Evolutionary conservation across 2,797 vertebrate species (phyloP).

Genomic region (Pampus argenteus): DNA sequence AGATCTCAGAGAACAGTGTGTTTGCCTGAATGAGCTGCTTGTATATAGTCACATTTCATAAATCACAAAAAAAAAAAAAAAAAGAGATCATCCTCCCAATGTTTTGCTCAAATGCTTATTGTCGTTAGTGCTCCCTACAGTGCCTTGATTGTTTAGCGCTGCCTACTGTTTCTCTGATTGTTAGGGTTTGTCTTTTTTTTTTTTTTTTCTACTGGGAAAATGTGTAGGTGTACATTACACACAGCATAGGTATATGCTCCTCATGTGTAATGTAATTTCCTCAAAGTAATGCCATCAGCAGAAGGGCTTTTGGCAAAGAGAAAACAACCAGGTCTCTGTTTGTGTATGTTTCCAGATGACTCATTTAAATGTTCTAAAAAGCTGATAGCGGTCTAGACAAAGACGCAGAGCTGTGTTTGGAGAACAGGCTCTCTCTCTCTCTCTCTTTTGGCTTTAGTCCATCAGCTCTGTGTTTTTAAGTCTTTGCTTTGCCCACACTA

Average conservation of each 20-base stretch:
- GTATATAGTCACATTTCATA: constrained; percentile 32
- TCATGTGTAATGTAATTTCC: constrained; percentile 59
- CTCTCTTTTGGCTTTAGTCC: constrained; percentile 25
- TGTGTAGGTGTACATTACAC: constrained; percentile 45
- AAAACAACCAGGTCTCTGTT: constrained; percentile 26
- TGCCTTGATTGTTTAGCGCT: constrained; percentile 22
- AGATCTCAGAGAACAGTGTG: constrained; percentile 23
- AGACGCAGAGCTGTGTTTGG: constrained; percentile 32
- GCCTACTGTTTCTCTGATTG: constrained; percentile 44
- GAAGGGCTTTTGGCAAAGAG: constrained; percentile 35
- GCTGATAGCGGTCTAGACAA: constrained; percentile 29
- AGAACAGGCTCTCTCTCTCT: constrained; percentile 23
- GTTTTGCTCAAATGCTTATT: constrained; percentile 50
- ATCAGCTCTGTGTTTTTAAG: constrained; percentile 11
- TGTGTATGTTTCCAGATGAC: constrained; percentile 36
- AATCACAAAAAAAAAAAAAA: constrained; percentile 28
- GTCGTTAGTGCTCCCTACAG: constrained; percentile 46
- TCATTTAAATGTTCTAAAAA: constrained; percentile 31
- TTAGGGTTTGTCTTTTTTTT: constrained; percentile 37
- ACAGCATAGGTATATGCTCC: constrained; percentile 34
- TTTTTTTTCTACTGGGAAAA: constrained; percentile 43
- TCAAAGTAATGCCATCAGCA: constrained; percentile 63
- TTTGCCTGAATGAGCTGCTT: constrained; percentile 43
- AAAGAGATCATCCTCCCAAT: constrained; percentile 30
- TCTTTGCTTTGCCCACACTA: constrained; percentile 20